Base-by-base conservation (phyloP, 1,140 invertebrate genomes). In the Temnothorax curvispinosus region DNA sequence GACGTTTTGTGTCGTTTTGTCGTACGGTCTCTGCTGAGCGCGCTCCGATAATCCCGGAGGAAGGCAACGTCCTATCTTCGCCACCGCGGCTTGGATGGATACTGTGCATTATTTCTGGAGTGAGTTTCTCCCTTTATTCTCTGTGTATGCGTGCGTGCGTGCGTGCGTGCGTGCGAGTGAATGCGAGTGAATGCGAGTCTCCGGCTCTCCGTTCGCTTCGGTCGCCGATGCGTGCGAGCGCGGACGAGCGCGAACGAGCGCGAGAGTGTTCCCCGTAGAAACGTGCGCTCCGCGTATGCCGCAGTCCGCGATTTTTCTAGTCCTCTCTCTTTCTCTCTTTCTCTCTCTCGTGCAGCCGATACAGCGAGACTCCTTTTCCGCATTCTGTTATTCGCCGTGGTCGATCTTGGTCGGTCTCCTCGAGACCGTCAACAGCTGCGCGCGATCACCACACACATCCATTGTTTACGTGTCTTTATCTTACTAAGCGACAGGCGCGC, bases 51-150 rank as follows among this genome's bases (percentile, higher is more conserved):
- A 90, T 88, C 88, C 81, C 76, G n/a, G 87, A 89, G 82, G 89
- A 86, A 69, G 64, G 76, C 88, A 65, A 71, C 82, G 64, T 50
- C 54, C 85, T 76, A 89, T 84, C 88, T 65, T 86, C 88, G 81
- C 80, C 88, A 85, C 87, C 89, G 90, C 90, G 90, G 91, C 91
- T 94, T 94, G 95, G 95, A 95, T 95, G 95, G 95, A 95, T 95
- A 95, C 95, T 94, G 94, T 95, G 94, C 94, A 95, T 94, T 95
- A 95, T 94, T 95, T 95, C 93, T 95, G 94, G 94, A 95, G 94
- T 95, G 94, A 95, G 95, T 95, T 89, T 91, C 85, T 87, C 58
- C 86, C 80, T 90, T 90, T 82, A 81, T 90, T 74, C 18, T 86
- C 47, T 38, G 54, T 64, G 27, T 27, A 27, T 27, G 27, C 13